Evolutionary conservation across 2,113 vertebrate species (phyloP).

Genomic region (Vanacampus margaritifer): DNA sequence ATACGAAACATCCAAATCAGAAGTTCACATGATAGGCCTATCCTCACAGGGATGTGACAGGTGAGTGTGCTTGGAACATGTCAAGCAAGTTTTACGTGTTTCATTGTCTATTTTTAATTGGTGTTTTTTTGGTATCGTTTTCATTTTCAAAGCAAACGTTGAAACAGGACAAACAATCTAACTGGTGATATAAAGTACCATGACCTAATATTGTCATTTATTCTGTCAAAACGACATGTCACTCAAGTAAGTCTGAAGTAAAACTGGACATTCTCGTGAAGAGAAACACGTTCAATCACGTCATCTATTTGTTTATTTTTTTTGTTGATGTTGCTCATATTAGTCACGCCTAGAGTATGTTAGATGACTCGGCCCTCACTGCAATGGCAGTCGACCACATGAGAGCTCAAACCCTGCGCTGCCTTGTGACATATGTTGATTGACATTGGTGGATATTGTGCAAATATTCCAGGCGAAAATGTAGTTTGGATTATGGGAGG

Average conservation of each 20-base stretch:
- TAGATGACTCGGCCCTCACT: constrained; percentile 78
- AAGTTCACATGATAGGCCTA: too few relatives aligned
- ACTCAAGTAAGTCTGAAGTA: neutral
- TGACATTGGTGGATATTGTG: constrained; percentile 42
- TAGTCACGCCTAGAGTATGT: constrained; percentile 77
- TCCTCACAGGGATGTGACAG: too few relatives aligned
- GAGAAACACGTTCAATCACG: neutral
- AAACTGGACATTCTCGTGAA: neutral
- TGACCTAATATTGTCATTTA: neutral
- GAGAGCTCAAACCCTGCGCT: constrained; percentile 71
- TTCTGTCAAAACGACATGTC: neutral
- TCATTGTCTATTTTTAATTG: too few relatives aligned
- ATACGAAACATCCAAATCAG: too few relatives aligned
- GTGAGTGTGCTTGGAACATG: too few relatives aligned
- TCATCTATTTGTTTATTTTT: constrained; percentile 59
- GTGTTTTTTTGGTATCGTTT: too few relatives aligned
- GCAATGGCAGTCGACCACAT: constrained; percentile 79
- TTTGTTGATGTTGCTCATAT: constrained; percentile 71
- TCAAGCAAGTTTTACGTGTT: too few relatives aligned
- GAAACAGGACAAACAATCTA: neutral
- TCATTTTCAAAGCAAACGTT: neutral
- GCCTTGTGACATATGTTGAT: constrained; percentile 40
- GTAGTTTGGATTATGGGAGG: neutral
- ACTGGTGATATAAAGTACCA: neutral
- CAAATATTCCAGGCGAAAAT: constrained; percentile 22